phyloP scores from a whole-genome alignment of 1,140 invertebrate species.

The Andrena cerasifolii region DNA sequence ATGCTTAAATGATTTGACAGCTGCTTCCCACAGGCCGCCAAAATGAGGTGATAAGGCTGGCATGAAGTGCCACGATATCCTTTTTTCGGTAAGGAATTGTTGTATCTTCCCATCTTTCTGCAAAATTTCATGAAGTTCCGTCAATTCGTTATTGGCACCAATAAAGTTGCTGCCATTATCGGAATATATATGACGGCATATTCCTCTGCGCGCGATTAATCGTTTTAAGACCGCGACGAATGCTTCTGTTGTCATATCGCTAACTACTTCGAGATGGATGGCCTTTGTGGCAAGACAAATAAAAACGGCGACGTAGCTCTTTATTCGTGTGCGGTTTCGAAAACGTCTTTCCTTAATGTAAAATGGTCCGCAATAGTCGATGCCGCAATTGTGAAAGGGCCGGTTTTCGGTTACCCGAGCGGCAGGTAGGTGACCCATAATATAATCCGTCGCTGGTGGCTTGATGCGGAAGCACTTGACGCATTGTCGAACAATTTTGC shows the following conservation, averaged over 20 bases:
- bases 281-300: background rate
- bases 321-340: background rate
- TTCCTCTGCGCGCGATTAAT: background rate
- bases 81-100: background rate
- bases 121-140: background rate
- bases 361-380: too few relatives aligned
- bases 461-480: background rate
- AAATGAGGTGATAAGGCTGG: too few relatives aligned
- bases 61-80: too few relatives aligned
- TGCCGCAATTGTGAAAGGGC: background rate
- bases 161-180: constrained; percentile 8
- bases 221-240: background rate
- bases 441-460: background rate
- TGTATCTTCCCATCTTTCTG: background rate
- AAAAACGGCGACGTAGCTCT: constrained; percentile 9
- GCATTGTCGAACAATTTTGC: background rate
- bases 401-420: background rate
- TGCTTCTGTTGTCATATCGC: background rate
- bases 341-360: background rate
- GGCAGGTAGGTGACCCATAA: background rate
- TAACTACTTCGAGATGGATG: background rate
- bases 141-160: background rate
- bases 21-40: too few relatives aligned
- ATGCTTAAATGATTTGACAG: background rate
- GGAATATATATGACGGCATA: background rate